These are phyloP conservation scores for Takifugu rubripes DNA, from an alignment of 2,797 vertebrate species.

Conservation along the genomic window DNA sequence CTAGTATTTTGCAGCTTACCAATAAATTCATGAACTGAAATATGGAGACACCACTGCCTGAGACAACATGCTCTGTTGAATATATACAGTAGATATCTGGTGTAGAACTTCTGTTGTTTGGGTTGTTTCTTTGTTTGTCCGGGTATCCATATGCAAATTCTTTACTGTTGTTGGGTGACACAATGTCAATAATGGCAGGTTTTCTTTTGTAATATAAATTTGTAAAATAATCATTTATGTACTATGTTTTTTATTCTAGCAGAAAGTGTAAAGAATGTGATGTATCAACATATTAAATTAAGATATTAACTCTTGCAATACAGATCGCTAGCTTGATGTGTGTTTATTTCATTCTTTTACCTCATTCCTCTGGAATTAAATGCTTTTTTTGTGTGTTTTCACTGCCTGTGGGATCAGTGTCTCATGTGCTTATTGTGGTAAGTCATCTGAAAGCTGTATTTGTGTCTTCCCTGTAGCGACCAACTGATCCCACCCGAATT, in stretches of 20 bases:
- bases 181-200: not conserved
- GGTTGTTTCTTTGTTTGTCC: not conserved
- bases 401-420: constrained; percentile 32
- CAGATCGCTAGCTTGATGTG: not conserved
- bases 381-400: constrained; percentile 3
- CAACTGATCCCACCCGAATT: constrained; percentile 40
- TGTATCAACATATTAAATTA: not conserved
- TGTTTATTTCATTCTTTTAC: not conserved
- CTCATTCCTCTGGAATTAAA: not conserved
- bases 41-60: not conserved
- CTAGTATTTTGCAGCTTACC: too few relatives aligned
- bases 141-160: not conserved
- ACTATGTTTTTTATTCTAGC: not conserved
- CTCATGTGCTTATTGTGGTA: constrained; percentile 33
- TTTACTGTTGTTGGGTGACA: constrained; percentile 15
- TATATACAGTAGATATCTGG: too few relatives aligned
- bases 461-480: constrained; percentile 36
- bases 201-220: constrained; percentile 2
- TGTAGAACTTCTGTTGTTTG: not conserved
- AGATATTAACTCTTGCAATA: too few relatives aligned
- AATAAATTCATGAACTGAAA: not conserved
- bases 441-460: constrained; percentile 51
- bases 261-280: not conserved
- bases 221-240: not conserved
- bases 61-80: not conserved